Base-by-base conservation (phyloP, 53 echinoderm and acorn worm species). In the Paelopatides confundens region DNA sequence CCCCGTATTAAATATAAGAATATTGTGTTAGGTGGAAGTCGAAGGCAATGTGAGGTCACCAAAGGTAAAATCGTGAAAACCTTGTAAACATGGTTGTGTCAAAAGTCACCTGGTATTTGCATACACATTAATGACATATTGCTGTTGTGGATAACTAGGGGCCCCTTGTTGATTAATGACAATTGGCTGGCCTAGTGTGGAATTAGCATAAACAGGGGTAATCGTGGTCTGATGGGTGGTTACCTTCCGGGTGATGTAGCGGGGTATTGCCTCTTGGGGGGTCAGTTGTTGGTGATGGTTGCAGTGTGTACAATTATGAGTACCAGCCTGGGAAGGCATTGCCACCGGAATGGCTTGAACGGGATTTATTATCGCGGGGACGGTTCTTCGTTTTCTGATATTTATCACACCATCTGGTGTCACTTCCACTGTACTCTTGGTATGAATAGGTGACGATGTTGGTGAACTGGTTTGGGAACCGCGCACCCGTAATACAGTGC, bases 331-430 rank as follows among this genome's bases (percentile, higher is more conserved):
- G 46, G 81, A 52, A 52, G 81, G 30, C 32, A 3, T 31, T 40
- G 36, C 84, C 39, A 83, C 24, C 2, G 84, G 63, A 83, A 83
- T 63, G 21, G 84, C 65, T 40, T 65, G 84, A 64, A 83, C 84
- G 46, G 84, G 84, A 38, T 83, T 83, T 2, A 83, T 64, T 35
- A 29, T 62, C 8, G 64, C 84, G 8, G 91, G 91, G 6, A 91
- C 91, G 4, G 91, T 86, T 51, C 54, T 81, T 5, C 91, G 81
- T 86, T 91, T 91, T 43, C 90, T 85, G 82, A 91, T 86, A 31
- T 86, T 86, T 17, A 91, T 91, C 31, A 91, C 65, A 11, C 91
- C 91, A 24, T 91, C 91, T 32, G 91, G 91, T 31, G 81, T 91
- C 27, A 91, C 91, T 35, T 91, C 86, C n/a, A 91, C 87, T 23